Evolutionary conservation across 1,140 invertebrate genomes (phyloP).

Genomic region (Cydia splendana): DNA sequence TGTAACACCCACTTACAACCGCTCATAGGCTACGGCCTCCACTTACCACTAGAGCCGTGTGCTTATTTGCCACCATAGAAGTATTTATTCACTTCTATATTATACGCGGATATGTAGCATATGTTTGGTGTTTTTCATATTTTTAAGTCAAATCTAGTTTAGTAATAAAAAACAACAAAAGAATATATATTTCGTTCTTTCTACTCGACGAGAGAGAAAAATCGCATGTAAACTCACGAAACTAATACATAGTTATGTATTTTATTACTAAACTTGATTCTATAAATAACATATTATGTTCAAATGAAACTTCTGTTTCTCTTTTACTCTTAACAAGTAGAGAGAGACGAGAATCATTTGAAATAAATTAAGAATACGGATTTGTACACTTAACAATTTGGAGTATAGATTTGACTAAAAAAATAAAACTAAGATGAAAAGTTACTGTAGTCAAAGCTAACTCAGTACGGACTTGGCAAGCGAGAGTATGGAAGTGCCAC

Average conservation of each 20-base stretch:
- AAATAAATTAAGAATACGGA: not conserved
- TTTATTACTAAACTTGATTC: not conserved
- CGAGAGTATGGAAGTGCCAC: no score
- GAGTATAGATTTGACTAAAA: not conserved
- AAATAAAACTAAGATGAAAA: not conserved
- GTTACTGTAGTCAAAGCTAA: no score
- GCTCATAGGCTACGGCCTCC: not conserved
- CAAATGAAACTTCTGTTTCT: not conserved
- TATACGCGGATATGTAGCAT: not conserved
- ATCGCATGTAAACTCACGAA: no score
- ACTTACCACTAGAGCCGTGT: not conserved
- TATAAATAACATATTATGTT: not conserved
- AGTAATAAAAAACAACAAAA: not conserved
- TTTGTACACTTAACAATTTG: not conserved
- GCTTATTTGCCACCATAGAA: not conserved
- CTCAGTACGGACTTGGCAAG: no score
- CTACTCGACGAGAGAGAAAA: no score
- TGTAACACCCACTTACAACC: not conserved
- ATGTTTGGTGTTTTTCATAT: slow-evolving; percentile 16
- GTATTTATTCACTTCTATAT: not conserved
- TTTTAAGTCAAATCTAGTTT: not conserved
- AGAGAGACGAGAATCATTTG: not conserved
- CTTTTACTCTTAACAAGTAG: not conserved
- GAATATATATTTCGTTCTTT: not conserved
- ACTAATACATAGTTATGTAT: no score